These are phyloP conservation scores for Ophion ventricosus DNA, from an alignment of 2,888 invertebrate genomes.

Conservation along the genomic window DNA sequence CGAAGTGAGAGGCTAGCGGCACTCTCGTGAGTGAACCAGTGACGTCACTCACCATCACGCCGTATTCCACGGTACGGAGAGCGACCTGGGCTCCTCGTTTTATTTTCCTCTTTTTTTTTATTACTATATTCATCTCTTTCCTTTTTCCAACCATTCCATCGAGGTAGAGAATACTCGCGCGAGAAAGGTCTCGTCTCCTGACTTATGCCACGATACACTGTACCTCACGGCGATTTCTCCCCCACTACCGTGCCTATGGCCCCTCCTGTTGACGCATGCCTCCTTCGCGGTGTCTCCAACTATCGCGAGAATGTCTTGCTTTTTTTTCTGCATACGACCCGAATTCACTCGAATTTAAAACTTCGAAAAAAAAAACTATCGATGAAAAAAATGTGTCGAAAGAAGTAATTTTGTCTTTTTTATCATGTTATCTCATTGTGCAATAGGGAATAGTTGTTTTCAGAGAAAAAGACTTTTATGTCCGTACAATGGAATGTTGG, in stretches of 20 bases:
- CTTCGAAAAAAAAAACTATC: no score
- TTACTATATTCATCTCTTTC: background rate
- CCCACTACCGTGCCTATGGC: background rate
- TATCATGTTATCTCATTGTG: no score
- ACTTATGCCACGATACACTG: conserved; percentile 29
- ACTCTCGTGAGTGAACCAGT: conserved; percentile 77
- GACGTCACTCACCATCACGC: conserved; percentile 76
- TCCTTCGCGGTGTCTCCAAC: background rate
- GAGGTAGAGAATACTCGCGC: conserved; percentile 49
- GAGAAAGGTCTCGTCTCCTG: conserved; percentile 65
- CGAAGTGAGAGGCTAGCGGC: conserved; percentile 81
- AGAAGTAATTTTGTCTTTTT: no score
- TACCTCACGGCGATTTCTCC: conserved; percentile 3
- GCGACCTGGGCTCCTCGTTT: conserved; percentile 3
- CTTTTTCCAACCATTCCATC: conserved; percentile 54
- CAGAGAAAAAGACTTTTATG: no score
- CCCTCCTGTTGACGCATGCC: background rate
- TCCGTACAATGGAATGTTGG: no score
- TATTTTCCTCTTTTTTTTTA: conserved; percentile 8
- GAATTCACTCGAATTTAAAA: background rate
- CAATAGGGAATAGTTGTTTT: no score
- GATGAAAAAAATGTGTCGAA: no score
- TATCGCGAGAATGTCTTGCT: background rate
- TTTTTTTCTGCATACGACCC: background rate
- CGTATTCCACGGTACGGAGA: conserved; percentile 50